Evolutionary conservation across 2,113 vertebrate species (phyloP), one percentile per base, ranked within the genome.

Genomic region (Nannobrachium achirus): DNA sequence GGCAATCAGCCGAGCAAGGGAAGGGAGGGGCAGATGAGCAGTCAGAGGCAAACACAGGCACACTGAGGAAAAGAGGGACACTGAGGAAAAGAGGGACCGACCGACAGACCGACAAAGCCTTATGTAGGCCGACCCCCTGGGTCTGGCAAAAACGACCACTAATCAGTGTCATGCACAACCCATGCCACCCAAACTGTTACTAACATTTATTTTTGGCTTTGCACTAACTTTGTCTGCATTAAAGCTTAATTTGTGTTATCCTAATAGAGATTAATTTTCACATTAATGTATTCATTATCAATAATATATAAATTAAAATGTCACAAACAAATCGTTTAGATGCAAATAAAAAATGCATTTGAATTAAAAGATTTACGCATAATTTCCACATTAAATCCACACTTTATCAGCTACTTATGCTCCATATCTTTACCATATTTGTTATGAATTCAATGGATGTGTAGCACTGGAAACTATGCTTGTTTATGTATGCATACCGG

Each of bases 301-400:
- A 42, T 40, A n/a, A n/a, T n/a, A n/a, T n/a, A n/a, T 8, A 51
- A 65, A 51, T 44, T 42, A n/a, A 40, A 55, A 13, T 8, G 42
- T 11, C 15, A 25, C 13, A 10, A 15, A 40, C 7, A 11, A 10
- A 15, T 41, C 18, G 42, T 8, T 40, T 25, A 49, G 11, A 1
- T 11, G 10, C 25, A 11, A 63, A 45, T 48, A 15, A 46, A 71
- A 72, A 80, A 63, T 44, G 58, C 25, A 61, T 42, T 42, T 46
- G 11, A 61, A 48, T 39, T 63, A 40, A 63, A 63, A 51, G 61
- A 50, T 51, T 39, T 11, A 49, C 40, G 25, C 11, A 48, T 63
- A 39, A 40, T 48, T 14, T 18, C 11, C 49, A 56, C 14, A 19
- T 53, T 39, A 40, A 63, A 39, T 48, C 33, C 33, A 51, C 10